A percentile compares a stretch with the other conserved stretches of the same genome.
phyloP scores from a whole-genome alignment of 1,140 invertebrate species.

The Telenomus remus region DNA sequence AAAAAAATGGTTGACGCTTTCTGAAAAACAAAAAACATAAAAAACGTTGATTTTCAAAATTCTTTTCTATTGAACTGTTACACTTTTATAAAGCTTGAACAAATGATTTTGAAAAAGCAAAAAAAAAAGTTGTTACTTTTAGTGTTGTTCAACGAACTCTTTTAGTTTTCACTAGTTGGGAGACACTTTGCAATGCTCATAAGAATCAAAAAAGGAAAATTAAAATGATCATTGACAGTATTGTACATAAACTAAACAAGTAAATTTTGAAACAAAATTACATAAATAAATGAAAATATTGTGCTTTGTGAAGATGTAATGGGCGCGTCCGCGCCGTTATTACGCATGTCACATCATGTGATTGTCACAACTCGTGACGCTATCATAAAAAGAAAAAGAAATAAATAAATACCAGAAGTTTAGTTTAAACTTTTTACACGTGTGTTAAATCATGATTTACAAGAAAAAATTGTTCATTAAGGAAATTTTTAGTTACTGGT shows the following conservation, averaged over 20 bases:
- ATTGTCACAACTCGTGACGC: too few relatives aligned
- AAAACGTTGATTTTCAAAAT: neutral
- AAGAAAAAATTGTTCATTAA: too few relatives aligned
- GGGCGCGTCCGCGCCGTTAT: too few relatives aligned
- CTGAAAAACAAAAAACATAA: slow-evolving; percentile 8
- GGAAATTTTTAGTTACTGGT: too few relatives aligned
- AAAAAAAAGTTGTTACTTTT: neutral
- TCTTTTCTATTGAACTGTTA: slow-evolving; percentile 3
- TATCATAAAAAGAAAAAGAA: too few relatives aligned
- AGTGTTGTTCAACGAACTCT: too few relatives aligned
- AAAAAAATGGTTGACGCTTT: slow-evolving; percentile 23
- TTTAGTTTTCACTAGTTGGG: neutral
- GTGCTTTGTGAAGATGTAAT: slow-evolving; percentile 10
- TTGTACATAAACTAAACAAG: slow-evolving; percentile 13
- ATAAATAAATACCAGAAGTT: too few relatives aligned
- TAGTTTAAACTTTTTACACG: too few relatives aligned
- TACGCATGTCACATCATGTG: too few relatives aligned
- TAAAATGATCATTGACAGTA: slow-evolving; percentile 1
- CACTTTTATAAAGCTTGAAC: neutral
- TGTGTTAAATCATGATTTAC: too few relatives aligned
- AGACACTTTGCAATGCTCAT: slow-evolving; percentile 20
- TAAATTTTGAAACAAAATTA: slow-evolving; percentile 6
- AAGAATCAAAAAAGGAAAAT: slow-evolving; percentile 11
- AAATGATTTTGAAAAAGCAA: neutral
- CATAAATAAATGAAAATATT: too few relatives aligned